These are phyloP conservation scores for Cephus nigrinus DNA, from an alignment of 2,888 invertebrate genomes.

Conservation along the genomic window DNA sequence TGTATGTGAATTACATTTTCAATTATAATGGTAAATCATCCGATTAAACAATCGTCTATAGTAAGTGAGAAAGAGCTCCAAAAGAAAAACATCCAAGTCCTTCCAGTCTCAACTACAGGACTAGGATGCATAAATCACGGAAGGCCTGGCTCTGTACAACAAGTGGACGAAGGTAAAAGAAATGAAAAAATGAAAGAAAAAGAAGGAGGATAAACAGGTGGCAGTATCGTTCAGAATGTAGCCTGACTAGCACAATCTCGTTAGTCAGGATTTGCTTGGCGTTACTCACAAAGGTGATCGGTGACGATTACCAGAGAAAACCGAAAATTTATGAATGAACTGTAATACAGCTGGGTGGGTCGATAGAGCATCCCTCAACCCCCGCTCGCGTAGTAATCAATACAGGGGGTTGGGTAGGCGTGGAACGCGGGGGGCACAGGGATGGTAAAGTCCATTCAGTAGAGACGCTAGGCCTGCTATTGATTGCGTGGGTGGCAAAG, in stretches of 20 bases:
- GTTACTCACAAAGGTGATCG: not conserved
- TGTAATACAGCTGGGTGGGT: slow-evolving; percentile 62
- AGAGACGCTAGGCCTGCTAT: slow-evolving; percentile 58
- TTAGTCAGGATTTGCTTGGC: not conserved
- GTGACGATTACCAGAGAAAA: slow-evolving; percentile 36
- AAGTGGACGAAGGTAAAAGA: not conserved
- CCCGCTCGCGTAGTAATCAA: slow-evolving; percentile 59
- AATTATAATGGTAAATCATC: too few relatives aligned
- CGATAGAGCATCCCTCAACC: slow-evolving; percentile 55
- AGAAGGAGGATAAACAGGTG: not conserved
- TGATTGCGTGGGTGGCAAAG: slow-evolving; percentile 60
- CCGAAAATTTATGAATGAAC: slow-evolving; percentile 64
- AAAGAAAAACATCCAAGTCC: not conserved
- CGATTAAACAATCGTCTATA: too few relatives aligned
- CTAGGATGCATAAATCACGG: not conserved
- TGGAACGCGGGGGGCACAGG: slow-evolving; percentile 52
- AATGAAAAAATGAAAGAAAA: not conserved
- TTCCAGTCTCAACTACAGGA: not conserved
- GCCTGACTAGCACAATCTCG: not conserved
- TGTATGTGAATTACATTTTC: too few relatives aligned
- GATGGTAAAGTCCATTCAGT: slow-evolving; percentile 64
- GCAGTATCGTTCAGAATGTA: not conserved
- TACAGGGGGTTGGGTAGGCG: slow-evolving; percentile 52
- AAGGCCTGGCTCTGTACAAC: not conserved
- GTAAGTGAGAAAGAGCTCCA: not conserved